phyloP scores from a whole-genome alignment of 2,113 vertebrate genomes.

The Myotis brandtii region DNA sequence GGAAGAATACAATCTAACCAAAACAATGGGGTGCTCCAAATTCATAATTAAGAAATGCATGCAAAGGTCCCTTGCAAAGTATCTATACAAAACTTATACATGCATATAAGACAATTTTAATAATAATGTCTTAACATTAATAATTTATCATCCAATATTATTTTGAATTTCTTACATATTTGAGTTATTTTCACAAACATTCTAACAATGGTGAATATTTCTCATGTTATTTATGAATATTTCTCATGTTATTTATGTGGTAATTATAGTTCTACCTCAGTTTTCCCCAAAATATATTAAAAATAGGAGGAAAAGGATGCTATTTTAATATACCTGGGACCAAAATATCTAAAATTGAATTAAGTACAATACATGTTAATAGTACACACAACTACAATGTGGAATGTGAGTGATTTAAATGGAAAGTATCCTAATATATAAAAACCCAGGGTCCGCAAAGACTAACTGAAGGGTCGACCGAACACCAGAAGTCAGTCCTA shows the following conservation, averaged over 20 bases:
- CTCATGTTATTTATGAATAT: not conserved
- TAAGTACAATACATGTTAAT: not conserved
- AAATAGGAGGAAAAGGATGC: not conserved
- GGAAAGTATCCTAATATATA: not conserved
- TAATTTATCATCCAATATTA: not conserved
- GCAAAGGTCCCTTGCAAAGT: not conserved
- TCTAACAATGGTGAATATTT: not conserved
- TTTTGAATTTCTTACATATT: not conserved
- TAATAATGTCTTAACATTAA: not conserved
- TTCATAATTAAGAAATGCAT: conserved; percentile 4
- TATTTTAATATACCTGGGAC: not conserved
- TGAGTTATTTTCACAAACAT: not conserved
- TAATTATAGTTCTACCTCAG: not conserved
- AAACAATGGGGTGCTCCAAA: not conserved
- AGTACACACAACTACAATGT: not conserved
- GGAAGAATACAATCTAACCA: not conserved
- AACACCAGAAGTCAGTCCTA: too few relatives aligned
- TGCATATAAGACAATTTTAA: not conserved
- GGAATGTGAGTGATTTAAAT: not conserved
- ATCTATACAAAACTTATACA: not conserved
- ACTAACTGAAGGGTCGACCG: too few relatives aligned
- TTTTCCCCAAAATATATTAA: not conserved
- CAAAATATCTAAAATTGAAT: not conserved
- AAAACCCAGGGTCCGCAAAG: too few relatives aligned
- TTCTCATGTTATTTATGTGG: too few relatives aligned